Conservation (phyloP, 2,797 vertebrate species). For the Pseudomugil tenellus region DNA sequence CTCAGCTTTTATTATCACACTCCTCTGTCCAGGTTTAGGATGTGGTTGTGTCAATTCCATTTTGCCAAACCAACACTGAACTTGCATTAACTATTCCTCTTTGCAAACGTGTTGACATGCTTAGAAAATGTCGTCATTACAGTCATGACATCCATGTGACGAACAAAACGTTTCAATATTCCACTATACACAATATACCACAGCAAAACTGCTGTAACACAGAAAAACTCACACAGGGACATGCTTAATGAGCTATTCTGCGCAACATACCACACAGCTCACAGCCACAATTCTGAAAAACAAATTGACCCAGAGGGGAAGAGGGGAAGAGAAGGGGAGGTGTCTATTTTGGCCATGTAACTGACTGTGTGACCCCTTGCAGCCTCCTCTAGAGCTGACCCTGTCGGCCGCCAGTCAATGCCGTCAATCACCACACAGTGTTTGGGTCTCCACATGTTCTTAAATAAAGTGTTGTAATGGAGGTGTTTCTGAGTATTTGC, state of each 20-base stretch:
- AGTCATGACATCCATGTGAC: constrained; percentile 16
- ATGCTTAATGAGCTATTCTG: neutral
- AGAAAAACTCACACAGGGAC: constrained; percentile 18
- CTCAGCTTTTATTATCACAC: neutral
- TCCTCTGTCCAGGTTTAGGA: neutral
- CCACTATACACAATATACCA: constrained; percentile 24
- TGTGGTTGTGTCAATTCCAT: neutral
- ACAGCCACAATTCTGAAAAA: constrained; percentile 30
- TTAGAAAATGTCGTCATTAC: constrained; percentile 18
- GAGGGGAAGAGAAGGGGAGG: constrained; percentile 16
- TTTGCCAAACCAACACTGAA: neutral
- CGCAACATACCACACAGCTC: constrained; percentile 30
- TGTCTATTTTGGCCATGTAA: constrained; percentile 58
- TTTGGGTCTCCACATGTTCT: constrained; percentile 35
- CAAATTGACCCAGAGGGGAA: constrained; percentile 31
- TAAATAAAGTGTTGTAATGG: constrained; percentile 30
- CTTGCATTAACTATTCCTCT: constrained; percentile 19
- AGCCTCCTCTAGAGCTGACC: constrained; percentile 43
- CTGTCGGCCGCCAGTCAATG: constrained; percentile 13
- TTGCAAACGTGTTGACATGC: constrained; percentile 31
- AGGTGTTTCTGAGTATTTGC: neutral
- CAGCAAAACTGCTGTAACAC: constrained; percentile 15
- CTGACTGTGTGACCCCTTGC: constrained; percentile 46
- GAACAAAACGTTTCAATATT: constrained; percentile 23
- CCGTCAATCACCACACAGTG: constrained; percentile 61